phyloP scores from a whole-genome alignment of 2,113 vertebrate genomes.

The Antechinus stuartii region DNA sequence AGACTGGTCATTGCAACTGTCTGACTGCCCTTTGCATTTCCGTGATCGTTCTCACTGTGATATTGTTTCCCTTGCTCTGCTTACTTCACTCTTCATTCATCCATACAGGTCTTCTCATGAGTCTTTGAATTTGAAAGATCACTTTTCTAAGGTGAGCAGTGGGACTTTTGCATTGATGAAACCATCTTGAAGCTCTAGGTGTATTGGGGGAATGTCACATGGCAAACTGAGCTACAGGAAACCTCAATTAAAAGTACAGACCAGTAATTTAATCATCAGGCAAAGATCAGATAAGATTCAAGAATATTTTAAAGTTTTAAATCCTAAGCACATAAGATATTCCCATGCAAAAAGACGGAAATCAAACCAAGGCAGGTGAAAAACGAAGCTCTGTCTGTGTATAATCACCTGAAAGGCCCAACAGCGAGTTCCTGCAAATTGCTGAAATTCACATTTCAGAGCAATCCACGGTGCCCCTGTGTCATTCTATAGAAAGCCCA shows the following conservation, averaged over 20 bases:
- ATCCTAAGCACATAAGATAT: conserved; percentile 58
- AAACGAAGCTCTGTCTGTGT: conserved; percentile 59
- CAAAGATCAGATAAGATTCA: conserved; percentile 62
- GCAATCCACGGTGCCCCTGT: conserved; percentile 50
- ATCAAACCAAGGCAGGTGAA: conserved; percentile 71
- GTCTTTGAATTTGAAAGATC: conserved; percentile 58
- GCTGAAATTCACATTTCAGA: conserved; percentile 51
- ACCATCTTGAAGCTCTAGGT: conserved; percentile 61
- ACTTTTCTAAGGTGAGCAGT: conserved; percentile 74
- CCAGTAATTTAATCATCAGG: conserved; percentile 65
- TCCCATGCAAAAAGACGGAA: conserved; percentile 39
- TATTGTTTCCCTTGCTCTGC: background rate
- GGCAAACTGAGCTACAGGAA: conserved; percentile 45
- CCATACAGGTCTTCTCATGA: background rate
- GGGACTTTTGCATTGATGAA: conserved; percentile 72
- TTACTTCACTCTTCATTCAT: background rate
- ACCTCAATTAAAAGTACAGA: conserved; percentile 65
- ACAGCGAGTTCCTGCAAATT: conserved; percentile 45
- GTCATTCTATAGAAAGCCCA: conserved; percentile 55
- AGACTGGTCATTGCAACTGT: background rate
- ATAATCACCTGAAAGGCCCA: conserved; percentile 51
- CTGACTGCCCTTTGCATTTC: background rate
- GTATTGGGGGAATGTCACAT: conserved; percentile 65
- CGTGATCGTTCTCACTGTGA: background rate
- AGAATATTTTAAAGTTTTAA: conserved; percentile 65